Percentiles rank a stretch among this genome's conserved stretches.
These are phyloP conservation scores for Pyrgilauda ruficollis DNA, from an alignment of 2,113 vertebrate genomes.

Conservation along the genomic window DNA sequence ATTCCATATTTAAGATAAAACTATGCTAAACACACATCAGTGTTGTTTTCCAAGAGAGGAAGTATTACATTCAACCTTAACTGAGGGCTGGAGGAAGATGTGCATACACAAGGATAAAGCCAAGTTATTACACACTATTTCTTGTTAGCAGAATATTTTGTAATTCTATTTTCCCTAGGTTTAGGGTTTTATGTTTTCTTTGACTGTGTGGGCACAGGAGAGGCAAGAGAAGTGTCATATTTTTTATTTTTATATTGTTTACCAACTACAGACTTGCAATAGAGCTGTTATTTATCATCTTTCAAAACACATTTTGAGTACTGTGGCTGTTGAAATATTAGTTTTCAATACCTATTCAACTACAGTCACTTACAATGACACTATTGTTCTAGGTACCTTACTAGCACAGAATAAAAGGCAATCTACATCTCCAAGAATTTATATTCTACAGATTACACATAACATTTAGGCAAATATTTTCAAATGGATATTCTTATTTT, in stretches of 20 bases:
- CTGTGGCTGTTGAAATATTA: slow-evolving; percentile 47
- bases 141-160: slow-evolving; percentile 6
- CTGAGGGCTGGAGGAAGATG: not conserved
- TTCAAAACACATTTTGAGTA: slow-evolving; percentile 51
- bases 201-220: not conserved
- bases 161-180: not conserved
- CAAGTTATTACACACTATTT: not conserved
- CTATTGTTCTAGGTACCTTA: slow-evolving; percentile 18
- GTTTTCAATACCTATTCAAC: slow-evolving; percentile 47
- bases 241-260: slow-evolving; percentile 59
- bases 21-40: not conserved
- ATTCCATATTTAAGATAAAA: not conserved
- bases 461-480: slow-evolving; percentile 2
- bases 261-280: not conserved
- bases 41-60: not conserved
- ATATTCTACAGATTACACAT: not conserved
- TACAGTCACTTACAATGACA: slow-evolving; percentile 39
- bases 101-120: not conserved
- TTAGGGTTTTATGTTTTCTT: slow-evolving; percentile 26
- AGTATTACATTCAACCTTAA: not conserved
- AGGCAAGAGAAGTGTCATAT: not conserved
- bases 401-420: not conserved
- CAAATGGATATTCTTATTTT: not conserved
- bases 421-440: not conserved
- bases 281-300: slow-evolving; percentile 45